Base-by-base conservation (phyloP, 2,888 invertebrate genomes). In the Trachelus troglodyta region DNA sequence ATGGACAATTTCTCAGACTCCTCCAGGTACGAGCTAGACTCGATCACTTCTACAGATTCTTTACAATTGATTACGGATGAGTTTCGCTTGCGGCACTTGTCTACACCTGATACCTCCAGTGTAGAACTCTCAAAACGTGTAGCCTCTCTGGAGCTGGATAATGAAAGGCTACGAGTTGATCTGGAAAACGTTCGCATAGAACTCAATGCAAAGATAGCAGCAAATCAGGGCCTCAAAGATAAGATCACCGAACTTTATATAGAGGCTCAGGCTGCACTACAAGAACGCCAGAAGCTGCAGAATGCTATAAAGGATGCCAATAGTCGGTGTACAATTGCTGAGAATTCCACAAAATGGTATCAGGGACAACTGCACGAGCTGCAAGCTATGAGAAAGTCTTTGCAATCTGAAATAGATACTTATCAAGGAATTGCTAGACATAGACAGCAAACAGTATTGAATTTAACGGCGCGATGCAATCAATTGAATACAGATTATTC, bases 271-370 rank as follows among this genome's bases (percentile, higher is more conserved):
- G 77, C 75, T 3, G 79, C 86, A 4, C 69, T 86, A 11, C 88
- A 85, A 68, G 88, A 89, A 15, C 88, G 85, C 40, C 86, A 88
- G 71, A 87, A 85, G 40, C 77, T 89, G 23, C 82, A 86, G 31
- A 88, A 87, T 73, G 80, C 78, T 11, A 30, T 86, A 9, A 86
- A 85, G 68, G 89, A 88, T 69, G 79, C 81, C 0, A 85, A 82
- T n/a, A 84, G 79, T 80, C 85, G 81, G 31, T 77, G 87, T 30
- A 75, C 79, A 2, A 77, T 83, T 3, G 81, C 84, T 0, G 87
- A 89, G 68, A 81, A 85, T 35, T 88, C 88, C 4, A 80, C 84
- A 0, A 88, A 87, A 77, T 89, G 89, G 89, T 89, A 89, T 80
- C 86, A 86, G 69, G 80, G 84, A 11, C 88, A 89, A 73, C 77